Percentiles rank a stretch among this genome's conserved stretches.
Conservation (phyloP, 2,888 invertebrate genomes). For the Euzophera pinguis region DNA sequence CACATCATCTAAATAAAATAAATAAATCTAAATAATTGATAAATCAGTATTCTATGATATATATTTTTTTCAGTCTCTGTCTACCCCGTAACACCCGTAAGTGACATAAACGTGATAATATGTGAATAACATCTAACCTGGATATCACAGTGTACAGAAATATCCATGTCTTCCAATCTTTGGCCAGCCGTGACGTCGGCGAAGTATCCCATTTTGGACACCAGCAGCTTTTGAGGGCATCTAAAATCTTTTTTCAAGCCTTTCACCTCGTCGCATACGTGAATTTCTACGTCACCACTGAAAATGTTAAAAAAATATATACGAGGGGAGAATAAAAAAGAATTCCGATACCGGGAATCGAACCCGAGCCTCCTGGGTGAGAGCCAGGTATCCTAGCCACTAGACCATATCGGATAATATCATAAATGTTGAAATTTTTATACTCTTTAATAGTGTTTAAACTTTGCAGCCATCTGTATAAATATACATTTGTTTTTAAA, state of each 20-base stretch:
- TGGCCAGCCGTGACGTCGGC: slow-evolving; percentile 92
- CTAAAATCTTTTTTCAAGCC: slow-evolving; percentile 93
- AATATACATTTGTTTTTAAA: neutral
- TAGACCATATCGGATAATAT: slow-evolving; percentile 79
- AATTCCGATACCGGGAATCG: slow-evolving; percentile 81
- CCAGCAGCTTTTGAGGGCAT: slow-evolving; percentile 91
- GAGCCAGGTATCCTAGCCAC: slow-evolving; percentile 82
- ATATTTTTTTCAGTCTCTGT: too few species aligned
- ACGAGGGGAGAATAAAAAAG: slow-evolving; percentile 26
- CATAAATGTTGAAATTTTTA: neutral
- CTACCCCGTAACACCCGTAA: too few species aligned
- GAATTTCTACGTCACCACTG: slow-evolving; percentile 92
- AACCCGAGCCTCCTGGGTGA: slow-evolving; percentile 81
- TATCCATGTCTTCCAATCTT: slow-evolving; percentile 93
- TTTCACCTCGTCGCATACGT: slow-evolving; percentile 96
- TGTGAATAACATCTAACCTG: slow-evolving; percentile 78
- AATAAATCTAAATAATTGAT: too few species aligned
- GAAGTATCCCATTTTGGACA: slow-evolving; percentile 97
- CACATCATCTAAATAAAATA: too few species aligned
- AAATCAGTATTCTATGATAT: too few species aligned
- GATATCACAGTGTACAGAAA: slow-evolving; percentile 97
- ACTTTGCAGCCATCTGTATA: too few species aligned
- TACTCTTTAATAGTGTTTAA: too few species aligned
- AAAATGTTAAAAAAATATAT: slow-evolving; percentile 24
- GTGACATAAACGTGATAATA: too few species aligned